phyloP scores from a whole-genome alignment of 2,888 invertebrate species.

The Exocentrus adspersus region DNA sequence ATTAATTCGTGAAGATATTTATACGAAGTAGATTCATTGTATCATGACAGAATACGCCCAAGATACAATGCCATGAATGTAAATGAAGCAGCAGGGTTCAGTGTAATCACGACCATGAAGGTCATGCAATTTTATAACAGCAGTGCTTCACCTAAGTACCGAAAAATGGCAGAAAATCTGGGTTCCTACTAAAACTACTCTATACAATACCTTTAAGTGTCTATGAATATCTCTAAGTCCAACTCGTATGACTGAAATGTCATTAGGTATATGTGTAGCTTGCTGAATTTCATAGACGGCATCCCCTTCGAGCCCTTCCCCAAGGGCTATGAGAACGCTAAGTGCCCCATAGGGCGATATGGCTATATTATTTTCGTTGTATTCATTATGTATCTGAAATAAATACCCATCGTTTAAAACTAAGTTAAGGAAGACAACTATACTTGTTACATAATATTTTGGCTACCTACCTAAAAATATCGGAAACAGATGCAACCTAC shows the following conservation, averaged over 20 bases:
- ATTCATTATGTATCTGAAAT: conserved; percentile 73
- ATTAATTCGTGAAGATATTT: neutral
- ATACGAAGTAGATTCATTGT: neutral
- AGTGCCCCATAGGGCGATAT: conserved; percentile 86
- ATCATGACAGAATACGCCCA: neutral
- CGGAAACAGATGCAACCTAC: too few relatives aligned
- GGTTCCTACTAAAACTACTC: too few relatives aligned
- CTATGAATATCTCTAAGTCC: conserved; percentile 86
- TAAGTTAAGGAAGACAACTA: too few relatives aligned
- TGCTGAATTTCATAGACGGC: conserved; percentile 78
- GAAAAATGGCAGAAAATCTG: too few relatives aligned
- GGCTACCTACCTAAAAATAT: too few relatives aligned
- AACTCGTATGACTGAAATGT: conserved; percentile 77
- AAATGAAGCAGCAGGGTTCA: neutral
- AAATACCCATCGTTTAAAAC: too few relatives aligned
- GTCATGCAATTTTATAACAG: conserved; percentile 1
- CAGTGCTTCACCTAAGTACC: too few relatives aligned
- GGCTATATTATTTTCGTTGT: conserved; percentile 82
- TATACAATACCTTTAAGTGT: conserved; percentile 71
- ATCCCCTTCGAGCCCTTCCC: conserved; percentile 80
- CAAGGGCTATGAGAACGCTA: conserved; percentile 81
- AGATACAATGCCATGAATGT: conserved; percentile 2
- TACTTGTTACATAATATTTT: too few relatives aligned
- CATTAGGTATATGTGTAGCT: conserved; percentile 76
- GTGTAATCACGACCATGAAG: conserved; percentile 1